Base-by-base conservation (phyloP, 2,797 vertebrate species). In the Parauchenoglanis punctatus region DNA sequence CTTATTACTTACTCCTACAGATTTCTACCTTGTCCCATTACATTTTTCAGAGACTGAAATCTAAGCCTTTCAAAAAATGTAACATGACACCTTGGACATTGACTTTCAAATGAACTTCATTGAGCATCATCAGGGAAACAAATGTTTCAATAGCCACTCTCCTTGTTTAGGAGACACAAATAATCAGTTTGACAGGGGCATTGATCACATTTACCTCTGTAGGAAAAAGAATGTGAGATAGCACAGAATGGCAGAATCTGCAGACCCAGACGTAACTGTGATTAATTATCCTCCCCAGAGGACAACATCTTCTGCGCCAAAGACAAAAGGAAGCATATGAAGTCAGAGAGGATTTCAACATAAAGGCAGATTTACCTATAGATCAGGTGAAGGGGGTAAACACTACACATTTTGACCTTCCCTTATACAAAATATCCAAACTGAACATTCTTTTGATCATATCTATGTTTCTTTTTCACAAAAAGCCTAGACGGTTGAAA, bases 271-370 rank as follows among this genome's bases (percentile, higher is more conserved):
- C 89, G 93, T 95, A 96, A 96, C 94, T 91, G 93, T 94, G 95
- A 96, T 96, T 95, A 95, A 95, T 96, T 89, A 84, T 92, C 93
- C 92, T 95, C 91, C 91, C 89, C 91, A 96, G 95, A 94, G 90
- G 93, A 93, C 82, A 93, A 94, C 20, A 90, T 96, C 90, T 96
- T 96, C 92, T 93, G 91, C 93, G 93, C 90, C 23, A 94, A 83
- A 92, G 92, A 92, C 85, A 91, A 91, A 81, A 93, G 92, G 52
- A 92, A 90, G 85, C 93, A 0, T 85, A 23, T 1, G 95, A 96
- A 52, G 91, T 96, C 87, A 91, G 90, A 72, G 95, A 96, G 59
- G 95, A 96, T 12, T 44, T 86, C 44, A 85, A 90, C 1, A 20
- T 95, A 86, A 91, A 90, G 88, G 94, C 93, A 92, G 94, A 96